Evolutionary conservation across 1,140 invertebrate genomes (phyloP), one percentile per base, ranked within the genome.

Genomic region (Tetragonula clypearis): DNA sequence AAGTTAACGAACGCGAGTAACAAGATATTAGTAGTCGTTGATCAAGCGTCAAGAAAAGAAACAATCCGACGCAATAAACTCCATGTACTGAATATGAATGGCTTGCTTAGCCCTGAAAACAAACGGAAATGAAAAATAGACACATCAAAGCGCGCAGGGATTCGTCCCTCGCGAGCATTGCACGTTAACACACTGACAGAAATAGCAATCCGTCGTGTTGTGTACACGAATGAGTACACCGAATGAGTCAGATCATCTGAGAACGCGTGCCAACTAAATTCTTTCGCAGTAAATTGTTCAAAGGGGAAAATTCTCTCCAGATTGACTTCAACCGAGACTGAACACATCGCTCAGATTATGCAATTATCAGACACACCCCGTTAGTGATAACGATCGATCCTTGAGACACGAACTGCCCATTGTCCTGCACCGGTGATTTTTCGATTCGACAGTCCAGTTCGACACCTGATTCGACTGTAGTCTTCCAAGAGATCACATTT

Each of bases 71-170:
- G n/a, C 14, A 15, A 35, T 12, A 21, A 11, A 6, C 6, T 49
- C 6, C 6, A 49, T 49, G 8, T 49, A 49, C 6, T 8, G 41
- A 41, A 49, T 49, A n/a, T 0, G 23, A 1, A 68, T 56, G 23
- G 19, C 55, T 78, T 83, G 82, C 74, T 68, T 58, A 71, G 82
- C 55, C 65, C 62, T 69, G 19, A 65, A 58, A 68, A 26, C 8
- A 2, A 14, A 73, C 17, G 1, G 11, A 56, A 72, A 62, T 19
- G 14, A 12, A 9, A 62, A 9, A 62, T 23, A 62, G 41, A 49
- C 41, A 49, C 41, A 49, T 49, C 41, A 49, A 49, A 49, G 53
- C 11, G 21, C 21, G 21, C 14, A 35, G 8, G 56, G 8, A 0
- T 30, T 23, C 49, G 15, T n/a, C 14, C 17, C 1, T 73, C 4